Evolutionary conservation across 2,113 vertebrate genomes (phyloP), one percentile per base, ranked within the genome.

Genomic region (Harpagus bidentatus): DNA sequence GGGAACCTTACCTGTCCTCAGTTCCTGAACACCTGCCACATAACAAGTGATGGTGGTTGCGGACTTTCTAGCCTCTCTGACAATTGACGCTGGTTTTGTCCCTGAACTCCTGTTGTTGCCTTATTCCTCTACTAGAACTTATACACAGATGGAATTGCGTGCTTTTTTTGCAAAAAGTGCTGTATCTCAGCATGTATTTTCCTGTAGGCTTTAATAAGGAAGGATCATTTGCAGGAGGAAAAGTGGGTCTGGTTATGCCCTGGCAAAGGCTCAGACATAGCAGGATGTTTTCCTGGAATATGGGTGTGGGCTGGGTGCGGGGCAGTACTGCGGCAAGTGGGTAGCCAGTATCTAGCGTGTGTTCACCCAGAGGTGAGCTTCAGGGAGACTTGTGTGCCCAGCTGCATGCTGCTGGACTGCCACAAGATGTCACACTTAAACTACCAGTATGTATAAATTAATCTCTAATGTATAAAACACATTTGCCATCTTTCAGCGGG

Each of bases 381-480:
- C 50, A 34, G 55, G 45, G 52, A 84, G 38, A 36, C 62, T 10
- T 10, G 25, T 4, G 36, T 38, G 32, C n/a, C 18, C 74, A 50
- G 34, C 16, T 50, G n/a, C 31, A 21, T n/a, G 78, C 69, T 43
- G 38, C 70, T 28, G 22, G 7, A 13, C 28, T 31, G 67, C 77
- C 95, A 96, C 65, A 90, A 66, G 90, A 23, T 86, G 93, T 93
- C 97, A 82, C 61, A 15, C 82, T 93, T 17, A n/a, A 50, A 63
- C 48, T 65, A 79, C 19, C 26, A 34, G 47, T 16, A 10, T 2
- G 10, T 79, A 21, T 52, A 11, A 16, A 23, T 48, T 16, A 42
- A 47, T 25, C 3, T 4, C 18, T 56, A 29, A 36, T 2, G 31
- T 20, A 7, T 26, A 38, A 66, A 21, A 34, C 40, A 47, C 42